Evolutionary conservation across 2,888 invertebrate species (phyloP), one percentile per base, ranked within the genome.

Genomic region (Synanthedon vespiformis): DNA sequence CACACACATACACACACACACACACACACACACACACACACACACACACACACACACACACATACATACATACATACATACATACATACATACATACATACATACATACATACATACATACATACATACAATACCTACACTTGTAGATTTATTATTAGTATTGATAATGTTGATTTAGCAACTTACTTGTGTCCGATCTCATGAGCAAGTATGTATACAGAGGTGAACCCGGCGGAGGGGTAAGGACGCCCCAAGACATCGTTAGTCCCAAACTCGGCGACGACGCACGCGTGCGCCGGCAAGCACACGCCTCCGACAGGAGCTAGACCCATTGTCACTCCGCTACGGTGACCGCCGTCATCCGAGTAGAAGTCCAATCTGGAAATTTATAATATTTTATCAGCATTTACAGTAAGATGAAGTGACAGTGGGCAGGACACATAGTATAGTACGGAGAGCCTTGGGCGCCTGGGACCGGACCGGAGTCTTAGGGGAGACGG

Each of bases 141-240:
- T n/a, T n/a, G n/a, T n/a, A n/a, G n/a, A n/a, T n/a, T n/a, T n/a
- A n/a, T n/a, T n/a, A n/a, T n/a, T n/a, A n/a, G n/a, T n/a, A n/a
- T n/a, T n/a, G n/a, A n/a, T n/a, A n/a, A n/a, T n/a, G n/a, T n/a
- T n/a, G n/a, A n/a, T 48, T 18, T 16, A 22, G 8, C 14, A 16
- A 88, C 89, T 83, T 89, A 94, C 94, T 94, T 94, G 78, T 93
- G 94, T 57, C 94, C 94, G 56, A 95, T 94, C 87, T 94, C 95
- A 72, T 94, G 94, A 0, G 94, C 94, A 57, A 94, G 89, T 68
- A 94, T 92, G 76, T 93, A 94, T 64, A 94, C 92, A 51, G 94
- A 93, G 14, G 93, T 93, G 73, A 94, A 94, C n/a, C 94, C 94
- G 22, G 94, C 93, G 41, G 94, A 94, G 4, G 94, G 94, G 77